Evolutionary conservation across 1,140 invertebrate genomes (phyloP).

Genomic region (Nylanderia fulva): DNA sequence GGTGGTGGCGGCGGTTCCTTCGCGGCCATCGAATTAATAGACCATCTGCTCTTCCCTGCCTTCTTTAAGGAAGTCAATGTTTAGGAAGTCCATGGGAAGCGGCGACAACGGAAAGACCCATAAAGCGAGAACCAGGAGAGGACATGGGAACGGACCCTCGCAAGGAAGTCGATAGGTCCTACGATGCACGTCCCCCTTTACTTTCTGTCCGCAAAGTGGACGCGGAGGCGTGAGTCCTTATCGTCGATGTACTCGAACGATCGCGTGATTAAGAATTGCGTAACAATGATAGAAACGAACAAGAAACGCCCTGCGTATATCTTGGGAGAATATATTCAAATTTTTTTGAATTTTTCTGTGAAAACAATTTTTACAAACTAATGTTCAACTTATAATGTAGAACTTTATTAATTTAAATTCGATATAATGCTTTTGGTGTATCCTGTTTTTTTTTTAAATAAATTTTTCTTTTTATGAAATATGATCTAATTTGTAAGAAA

Average conservation of each 20-base stretch:
- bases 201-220: conserved; percentile 18
- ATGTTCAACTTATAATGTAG: neutral
- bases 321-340: neutral
- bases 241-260: conserved; percentile 12
- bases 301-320: neutral
- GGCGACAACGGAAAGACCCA: conserved; percentile 86
- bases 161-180: conserved; percentile 74
- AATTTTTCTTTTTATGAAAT: neutral
- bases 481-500: conserved; percentile 1
- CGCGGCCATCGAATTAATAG: conserved; percentile 83
- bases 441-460: neutral
- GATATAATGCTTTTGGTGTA: neutral
- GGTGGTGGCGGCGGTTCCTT: conserved; percentile 65
- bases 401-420: too few relatives aligned
- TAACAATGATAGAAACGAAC: conserved; percentile 1
- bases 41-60: conserved; percentile 80
- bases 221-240: conserved; percentile 63
- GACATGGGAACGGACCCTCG: conserved; percentile 83
- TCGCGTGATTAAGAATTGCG: neutral
- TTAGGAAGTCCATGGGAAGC: conserved; percentile 86
- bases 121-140: conserved; percentile 74
- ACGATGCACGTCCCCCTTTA: conserved; percentile 69
- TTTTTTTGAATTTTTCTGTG: neutral
- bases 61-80: conserved; percentile 85
- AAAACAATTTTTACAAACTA: neutral